A percentile compares a stretch with the other conserved stretches of the same genome.
phyloP scores from a whole-genome alignment of 2,888 invertebrate genomes.

The Plagodis dolabraria region DNA sequence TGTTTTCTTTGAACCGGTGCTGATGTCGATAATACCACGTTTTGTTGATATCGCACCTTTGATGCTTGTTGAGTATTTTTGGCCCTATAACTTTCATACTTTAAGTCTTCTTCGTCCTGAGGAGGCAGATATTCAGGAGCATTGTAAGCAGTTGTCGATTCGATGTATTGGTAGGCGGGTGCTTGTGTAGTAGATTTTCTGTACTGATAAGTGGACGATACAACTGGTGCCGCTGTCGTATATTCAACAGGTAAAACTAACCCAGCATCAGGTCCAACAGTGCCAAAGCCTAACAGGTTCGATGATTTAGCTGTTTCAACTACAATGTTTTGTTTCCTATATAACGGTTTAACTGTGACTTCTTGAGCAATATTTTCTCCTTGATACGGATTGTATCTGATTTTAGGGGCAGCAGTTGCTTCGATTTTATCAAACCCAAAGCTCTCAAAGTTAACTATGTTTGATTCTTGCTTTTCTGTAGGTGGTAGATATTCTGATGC shows the following conservation, averaged over 20 bases:
- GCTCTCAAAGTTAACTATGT: slow-evolving; percentile 55
- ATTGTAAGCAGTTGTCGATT: slow-evolving; percentile 60
- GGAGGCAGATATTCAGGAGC: slow-evolving; percentile 73
- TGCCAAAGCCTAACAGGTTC: slow-evolving; percentile 74
- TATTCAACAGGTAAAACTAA: slow-evolving; percentile 67
- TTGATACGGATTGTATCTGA: slow-evolving; percentile 65
- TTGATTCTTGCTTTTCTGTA: slow-evolving; percentile 45
- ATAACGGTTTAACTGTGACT: slow-evolving; percentile 49
- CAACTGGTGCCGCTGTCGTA: slow-evolving; percentile 58
- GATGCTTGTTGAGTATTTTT: slow-evolving; percentile 48
- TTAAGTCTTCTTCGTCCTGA: slow-evolving; percentile 50
- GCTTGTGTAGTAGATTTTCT: slow-evolving; percentile 52
- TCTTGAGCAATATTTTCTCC: slow-evolving; percentile 45
- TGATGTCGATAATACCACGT: slow-evolving; percentile 47
- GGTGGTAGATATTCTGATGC: slow-evolving; percentile 68
- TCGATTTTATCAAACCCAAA: slow-evolving; percentile 56
- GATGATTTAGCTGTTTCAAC: slow-evolving; percentile 75
- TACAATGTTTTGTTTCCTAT: slow-evolving; percentile 73
- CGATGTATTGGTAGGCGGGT: slow-evolving; percentile 51
- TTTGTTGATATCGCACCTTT: slow-evolving; percentile 57
- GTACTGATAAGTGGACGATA: slow-evolving; percentile 56
- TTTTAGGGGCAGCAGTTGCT: slow-evolving; percentile 46
- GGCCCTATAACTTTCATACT: slow-evolving; percentile 55
- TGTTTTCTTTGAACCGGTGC: slow-evolving; percentile 58
- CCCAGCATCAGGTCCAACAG: slow-evolving; percentile 77